phyloP scores from a whole-genome alignment of 2,888 invertebrate species.

The Nephrotoma appendiculata region DNA sequence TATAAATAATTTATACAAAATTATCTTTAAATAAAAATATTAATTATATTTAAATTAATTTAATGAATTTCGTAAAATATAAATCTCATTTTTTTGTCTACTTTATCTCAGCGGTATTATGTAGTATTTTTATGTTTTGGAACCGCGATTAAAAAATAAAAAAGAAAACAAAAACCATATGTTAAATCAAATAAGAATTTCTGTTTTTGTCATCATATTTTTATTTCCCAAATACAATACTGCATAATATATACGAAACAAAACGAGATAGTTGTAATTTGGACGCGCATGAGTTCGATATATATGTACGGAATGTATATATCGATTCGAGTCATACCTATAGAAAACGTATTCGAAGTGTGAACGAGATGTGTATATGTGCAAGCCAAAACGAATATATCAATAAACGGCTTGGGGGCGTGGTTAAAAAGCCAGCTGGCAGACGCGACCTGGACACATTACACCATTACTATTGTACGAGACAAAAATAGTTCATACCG shows the following conservation, averaged over 20 bases:
- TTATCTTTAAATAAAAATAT: background rate
- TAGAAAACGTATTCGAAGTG: background rate
- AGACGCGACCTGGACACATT: conserved; percentile 36
- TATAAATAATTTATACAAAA: background rate
- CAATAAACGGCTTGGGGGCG: conserved; percentile 25
- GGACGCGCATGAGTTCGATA: background rate
- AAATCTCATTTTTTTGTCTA: background rate
- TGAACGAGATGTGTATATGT: background rate
- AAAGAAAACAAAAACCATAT: background rate
- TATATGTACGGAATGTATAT: background rate
- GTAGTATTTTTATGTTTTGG: no score
- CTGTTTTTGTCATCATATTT: background rate
- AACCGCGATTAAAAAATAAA: background rate
- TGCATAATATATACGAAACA: background rate
- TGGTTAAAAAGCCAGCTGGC: conserved; percentile 41
- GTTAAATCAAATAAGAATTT: background rate
- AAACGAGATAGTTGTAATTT: background rate
- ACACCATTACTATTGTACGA: conserved; percentile 27
- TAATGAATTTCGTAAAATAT: background rate
- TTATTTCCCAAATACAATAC: background rate
- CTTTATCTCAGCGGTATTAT: no score
- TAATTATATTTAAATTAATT: background rate
- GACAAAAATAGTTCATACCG: conserved; percentile 12
- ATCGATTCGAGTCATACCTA: background rate
- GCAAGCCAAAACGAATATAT: background rate